phyloP scores from a whole-genome alignment of 2,888 invertebrate species.

The Chalcosyrphus nemorum region DNA sequence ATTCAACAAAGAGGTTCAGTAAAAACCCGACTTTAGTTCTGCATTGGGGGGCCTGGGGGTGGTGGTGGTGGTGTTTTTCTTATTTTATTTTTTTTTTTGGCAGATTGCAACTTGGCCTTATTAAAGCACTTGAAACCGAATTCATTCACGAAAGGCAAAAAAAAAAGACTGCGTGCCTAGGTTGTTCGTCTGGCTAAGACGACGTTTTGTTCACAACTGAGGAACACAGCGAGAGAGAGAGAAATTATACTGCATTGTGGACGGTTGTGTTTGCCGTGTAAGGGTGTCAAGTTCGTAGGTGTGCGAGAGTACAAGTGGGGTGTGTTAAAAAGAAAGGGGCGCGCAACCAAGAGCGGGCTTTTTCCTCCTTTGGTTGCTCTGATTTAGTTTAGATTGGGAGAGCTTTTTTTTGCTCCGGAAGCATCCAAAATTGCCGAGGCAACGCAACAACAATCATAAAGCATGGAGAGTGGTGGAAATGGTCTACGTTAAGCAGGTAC shows the following conservation, averaged over 20 bases:
- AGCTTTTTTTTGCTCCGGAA: constrained; percentile 68
- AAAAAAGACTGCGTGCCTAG: constrained; percentile 27
- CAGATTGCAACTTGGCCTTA: constrained; percentile 53
- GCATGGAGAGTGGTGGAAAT: constrained; percentile 21
- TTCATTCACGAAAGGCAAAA: constrained; percentile 48
- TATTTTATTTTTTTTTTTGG: constrained; percentile 28
- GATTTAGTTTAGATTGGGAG: constrained; percentile 28
- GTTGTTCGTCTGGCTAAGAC: constrained; percentile 24
- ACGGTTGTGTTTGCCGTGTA: constrained; percentile 61
- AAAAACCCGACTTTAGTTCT: constrained; percentile 33
- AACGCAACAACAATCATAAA: constrained; percentile 41
- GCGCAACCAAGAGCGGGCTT: constrained; percentile 32
- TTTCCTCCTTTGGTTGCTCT: constrained; percentile 17
- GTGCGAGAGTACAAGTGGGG: constrained; percentile 47
- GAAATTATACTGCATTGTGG: constrained; percentile 66
- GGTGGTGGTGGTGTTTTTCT: constrained; percentile 10
- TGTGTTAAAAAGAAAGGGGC: constrained; percentile 7
- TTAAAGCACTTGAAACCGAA: constrained; percentile 61
- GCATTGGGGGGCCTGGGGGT: constrained; percentile 40
- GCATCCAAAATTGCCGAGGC: constrained; percentile 40
- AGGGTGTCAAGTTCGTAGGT: constrained; percentile 69
- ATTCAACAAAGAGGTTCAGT: not conserved
- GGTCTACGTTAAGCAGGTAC: constrained; percentile 44
- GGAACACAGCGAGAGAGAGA: constrained; percentile 23
- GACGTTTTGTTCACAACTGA: constrained; percentile 66